phyloP scores from a whole-genome alignment of 2,113 vertebrate genomes.

The Oryzias javanicus region DNA sequence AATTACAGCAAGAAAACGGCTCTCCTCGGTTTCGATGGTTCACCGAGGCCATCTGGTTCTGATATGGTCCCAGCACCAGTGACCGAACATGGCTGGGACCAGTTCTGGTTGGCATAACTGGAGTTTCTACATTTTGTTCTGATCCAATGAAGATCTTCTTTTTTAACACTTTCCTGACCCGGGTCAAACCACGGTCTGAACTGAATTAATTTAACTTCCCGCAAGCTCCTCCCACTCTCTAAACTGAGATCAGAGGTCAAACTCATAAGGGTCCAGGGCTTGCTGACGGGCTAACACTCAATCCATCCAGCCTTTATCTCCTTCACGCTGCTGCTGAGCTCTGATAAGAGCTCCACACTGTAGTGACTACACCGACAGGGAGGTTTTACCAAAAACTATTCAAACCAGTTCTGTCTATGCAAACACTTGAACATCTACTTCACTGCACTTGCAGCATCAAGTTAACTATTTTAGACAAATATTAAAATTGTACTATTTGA shows the following conservation, averaged over 20 bases:
- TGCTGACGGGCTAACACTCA: constrained; percentile 48
- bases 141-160: constrained; percentile 46
- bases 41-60: constrained; percentile 86
- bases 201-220: constrained; percentile 28
- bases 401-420: too few species aligned
- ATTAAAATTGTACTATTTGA: too few species aligned
- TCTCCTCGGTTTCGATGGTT: constrained; percentile 73
- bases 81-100: constrained; percentile 41
- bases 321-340: background rate
- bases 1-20: constrained; percentile 86
- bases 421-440: too few species aligned
- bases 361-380: too few species aligned
- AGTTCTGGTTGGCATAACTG: constrained; percentile 31
- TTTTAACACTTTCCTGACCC: constrained; percentile 56
- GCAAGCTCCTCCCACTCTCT: constrained; percentile 30
- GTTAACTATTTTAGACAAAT: too few species aligned
- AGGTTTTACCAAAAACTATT: background rate
- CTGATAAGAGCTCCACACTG: background rate
- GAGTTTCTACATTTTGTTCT: constrained; percentile 50
- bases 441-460: too few species aligned
- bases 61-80: constrained; percentile 79
- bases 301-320: constrained; percentile 35
- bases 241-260: constrained; percentile 50
- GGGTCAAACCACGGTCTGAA: constrained; percentile 46
- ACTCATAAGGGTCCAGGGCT: constrained; percentile 56